Base-by-base conservation (phyloP, 2,113 vertebrate species). In the Callospermophilus lateralis region DNA sequence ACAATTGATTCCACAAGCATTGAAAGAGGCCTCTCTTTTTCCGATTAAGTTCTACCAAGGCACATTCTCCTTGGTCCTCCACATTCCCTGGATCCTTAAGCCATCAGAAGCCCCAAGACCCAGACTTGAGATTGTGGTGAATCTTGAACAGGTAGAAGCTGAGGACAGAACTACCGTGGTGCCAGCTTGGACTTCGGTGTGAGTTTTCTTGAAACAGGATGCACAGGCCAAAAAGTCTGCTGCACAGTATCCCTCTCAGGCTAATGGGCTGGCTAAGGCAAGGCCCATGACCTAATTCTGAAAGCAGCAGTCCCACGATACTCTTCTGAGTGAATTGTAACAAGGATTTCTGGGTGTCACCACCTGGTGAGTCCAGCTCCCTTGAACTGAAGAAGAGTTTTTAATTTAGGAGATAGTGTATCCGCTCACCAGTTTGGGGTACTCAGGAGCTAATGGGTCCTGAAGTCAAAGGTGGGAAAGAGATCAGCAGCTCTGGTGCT, bases 351-450 rank as follows among this genome's bases (percentile, higher is more conserved):
- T 92, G 80, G 80, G 84, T 76, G 34, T 96, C 65, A 84, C 67
- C 19, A 26, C 26, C 92, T 92, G 95, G 95, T 95, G 97, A 97
- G 79, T 72, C 90, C 61, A 51, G 72, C 45, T 96, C 88, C 55
- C 70, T 89, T 88, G 94, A 80, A 93, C 53, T 48, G 94, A 85
- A 37, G 61, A 37, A 45, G 83, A 89, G 26, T 53, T 94, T 93
- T 76, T 28, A 45, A 76, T 48, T 74, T 86, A 96, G 67, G 58
- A 72, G 39, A 72, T 1, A 89, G 76, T 24, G 72, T 11, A 70
- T 86, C 88, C 88, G 95, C 92, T 97, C 97, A 96, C 97, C 96
- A 96, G 76, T 96, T 90, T 55, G 63, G 90, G 68, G n/a, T 80
- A 73, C 89, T 94, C 93, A 96, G 96, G 96, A 96, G 88, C 84